These are phyloP conservation scores for Platycheirus albimanus DNA, from an alignment of 2,888 invertebrate species.

Conservation along the genomic window DNA sequence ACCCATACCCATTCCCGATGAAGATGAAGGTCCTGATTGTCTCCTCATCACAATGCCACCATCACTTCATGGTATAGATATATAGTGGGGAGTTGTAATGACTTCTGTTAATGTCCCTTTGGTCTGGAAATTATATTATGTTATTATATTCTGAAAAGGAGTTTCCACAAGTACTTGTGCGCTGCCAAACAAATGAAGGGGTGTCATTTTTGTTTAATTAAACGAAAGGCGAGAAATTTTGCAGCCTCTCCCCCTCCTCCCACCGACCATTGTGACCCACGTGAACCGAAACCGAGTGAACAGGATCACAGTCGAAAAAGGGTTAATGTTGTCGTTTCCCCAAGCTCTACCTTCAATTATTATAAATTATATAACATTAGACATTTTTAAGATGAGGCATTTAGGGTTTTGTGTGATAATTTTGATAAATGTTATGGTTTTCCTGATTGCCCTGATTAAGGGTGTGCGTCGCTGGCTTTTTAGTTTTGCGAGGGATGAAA, in stretches of 20 bases:
- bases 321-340: conserved; percentile 50
- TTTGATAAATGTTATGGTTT: conserved; percentile 70
- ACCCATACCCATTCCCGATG: conserved; percentile 62
- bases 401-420: conserved; percentile 68
- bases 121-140: conserved; percentile 74
- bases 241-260: conserved; percentile 55
- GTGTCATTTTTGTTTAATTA: conserved; percentile 73
- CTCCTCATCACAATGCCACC: conserved; percentile 69
- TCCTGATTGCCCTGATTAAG: conserved; percentile 49
- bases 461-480: conserved; percentile 6
- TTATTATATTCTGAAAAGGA: conserved; percentile 73
- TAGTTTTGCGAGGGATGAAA: conserved; percentile 6
- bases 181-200: conserved; percentile 60
- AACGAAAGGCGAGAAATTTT: conserved; percentile 74
- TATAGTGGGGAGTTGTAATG: conserved; percentile 69
- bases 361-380: conserved; percentile 71
- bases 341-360: conserved; percentile 64
- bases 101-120: conserved; percentile 75
- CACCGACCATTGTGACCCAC: conserved; percentile 32
- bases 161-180: conserved; percentile 71
- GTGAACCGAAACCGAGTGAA: conserved; percentile 28
- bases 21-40: conserved; percentile 70
- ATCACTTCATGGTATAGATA: conserved; percentile 15
- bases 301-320: conserved; percentile 43
- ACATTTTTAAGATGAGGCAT: conserved; percentile 53